Percentiles rank a stretch among this genome's conserved stretches.
Evolutionary conservation across 2,888 invertebrate species (phyloP).

Genomic region (Xestia xanthographa): DNA sequence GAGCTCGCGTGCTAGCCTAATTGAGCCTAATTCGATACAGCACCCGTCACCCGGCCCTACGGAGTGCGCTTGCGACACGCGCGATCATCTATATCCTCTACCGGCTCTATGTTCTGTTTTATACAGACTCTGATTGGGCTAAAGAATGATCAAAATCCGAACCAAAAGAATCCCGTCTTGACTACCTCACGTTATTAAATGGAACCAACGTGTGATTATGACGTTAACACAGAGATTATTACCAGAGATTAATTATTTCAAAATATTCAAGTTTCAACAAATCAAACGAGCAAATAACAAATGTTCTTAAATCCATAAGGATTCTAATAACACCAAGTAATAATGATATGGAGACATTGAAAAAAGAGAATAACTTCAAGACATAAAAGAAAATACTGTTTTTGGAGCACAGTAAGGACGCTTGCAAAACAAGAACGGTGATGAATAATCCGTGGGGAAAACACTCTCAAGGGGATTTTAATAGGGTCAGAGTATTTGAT

Average conservation of each 20-base stretch:
- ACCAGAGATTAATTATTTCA: neutral
- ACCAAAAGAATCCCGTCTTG: neutral
- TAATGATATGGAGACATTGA: neutral
- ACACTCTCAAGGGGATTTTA: neutral
- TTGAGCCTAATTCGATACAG: constrained; percentile 73
- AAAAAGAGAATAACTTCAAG: neutral
- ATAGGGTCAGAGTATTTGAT: neutral
- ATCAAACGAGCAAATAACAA: neutral
- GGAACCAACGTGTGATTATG: neutral
- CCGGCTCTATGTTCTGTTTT: constrained; percentile 29
- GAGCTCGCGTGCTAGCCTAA: constrained; percentile 73
- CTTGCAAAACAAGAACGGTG: neutral
- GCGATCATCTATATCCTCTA: constrained; percentile 62
- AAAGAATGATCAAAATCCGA: constrained; percentile 9
- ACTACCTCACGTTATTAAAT: too few species aligned
- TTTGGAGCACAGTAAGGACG: neutral
- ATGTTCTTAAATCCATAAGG: neutral
- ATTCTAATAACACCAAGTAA: neutral
- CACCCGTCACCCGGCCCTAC: constrained; percentile 61
- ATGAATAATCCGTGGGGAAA: neutral
- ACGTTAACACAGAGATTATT: too few species aligned
- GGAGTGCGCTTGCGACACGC: constrained; percentile 52
- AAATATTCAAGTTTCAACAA: neutral
- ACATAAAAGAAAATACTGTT: neutral
- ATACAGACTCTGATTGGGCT: neutral